Base-by-base conservation (phyloP, 1,140 invertebrate genomes). In the Leptinotarsa texana region DNA sequence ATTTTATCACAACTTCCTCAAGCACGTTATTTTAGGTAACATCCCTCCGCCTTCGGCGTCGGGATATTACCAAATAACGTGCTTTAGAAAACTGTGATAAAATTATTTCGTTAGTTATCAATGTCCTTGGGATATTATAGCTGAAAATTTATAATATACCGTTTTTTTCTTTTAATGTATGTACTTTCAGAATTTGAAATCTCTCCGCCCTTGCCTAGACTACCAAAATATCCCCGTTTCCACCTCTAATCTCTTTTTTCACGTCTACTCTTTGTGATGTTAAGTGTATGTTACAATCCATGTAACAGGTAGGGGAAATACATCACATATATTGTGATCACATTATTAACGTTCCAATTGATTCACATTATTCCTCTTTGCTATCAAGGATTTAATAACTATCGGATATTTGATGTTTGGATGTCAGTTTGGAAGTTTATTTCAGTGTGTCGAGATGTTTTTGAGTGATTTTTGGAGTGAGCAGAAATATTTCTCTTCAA, bases 241-340 rank as follows among this genome's bases (percentile, higher is more conserved):
- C n/a, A 33, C n/a, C 51, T 13, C 51, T 47, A 73, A 65, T 65
- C 61, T 73, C 71, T 65, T 73, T 65, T 73, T 73, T 73, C 33
- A 17, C 24, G 61, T 73, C 48, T 33, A 65, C 71, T 73, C 71
- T 73, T 73, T 73, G 71, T 73, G 71, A 73, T 65, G 63, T 73
- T 73, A 73, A 65, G 57, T 73, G 67, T 69, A 33, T 69, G 67
- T 49, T 69, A 48, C 47, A 61, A 33, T 65, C 48, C 47, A 22
- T 51, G 71, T 73, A 73, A 73, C 71, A 73, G 71, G 71, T 73
- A 73, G 62, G 71, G 51, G 33, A 27, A 24, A 73, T 48, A 18
- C 24, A 49, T 51, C 22, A 48, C 15, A 65, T 49, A 48, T 49
- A 73, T 73, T 73, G 71, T 73, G 71, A 73, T 73, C 71, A 33